These are phyloP conservation scores for Alloplasta piceator DNA, from an alignment of 2,888 invertebrate species.

Conservation along the genomic window DNA sequence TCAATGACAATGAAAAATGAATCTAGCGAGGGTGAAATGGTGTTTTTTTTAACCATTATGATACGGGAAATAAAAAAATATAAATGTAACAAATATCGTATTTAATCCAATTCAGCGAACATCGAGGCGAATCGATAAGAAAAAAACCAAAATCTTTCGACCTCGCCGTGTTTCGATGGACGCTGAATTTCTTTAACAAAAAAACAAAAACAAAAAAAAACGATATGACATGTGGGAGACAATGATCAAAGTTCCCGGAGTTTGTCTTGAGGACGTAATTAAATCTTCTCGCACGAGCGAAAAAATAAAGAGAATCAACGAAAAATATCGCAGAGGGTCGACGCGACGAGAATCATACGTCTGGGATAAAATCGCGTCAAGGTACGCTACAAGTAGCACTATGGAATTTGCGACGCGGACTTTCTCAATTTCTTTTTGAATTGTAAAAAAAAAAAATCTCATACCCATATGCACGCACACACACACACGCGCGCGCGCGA, in stretches of 20 bases:
- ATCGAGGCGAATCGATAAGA: neutral
- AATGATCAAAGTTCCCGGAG: neutral
- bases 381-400: conserved; percentile 69
- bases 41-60: conserved; percentile 20
- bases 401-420: conserved; percentile 62
- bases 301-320: conserved; percentile 10
- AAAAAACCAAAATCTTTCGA: conserved; percentile 5
- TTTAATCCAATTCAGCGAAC: conserved; percentile 31
- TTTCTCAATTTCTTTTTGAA: conserved; percentile 29
- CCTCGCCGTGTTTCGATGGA: neutral
- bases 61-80: conserved; percentile 67
- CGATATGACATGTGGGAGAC: neutral
- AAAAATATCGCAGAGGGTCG: conserved; percentile 29
- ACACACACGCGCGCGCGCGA: conserved; percentile 35
- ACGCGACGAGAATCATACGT: conserved; percentile 35
- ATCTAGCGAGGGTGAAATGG: conserved; percentile 53
- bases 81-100: conserved; percentile 65
- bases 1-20: conserved; percentile 59
- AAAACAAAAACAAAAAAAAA: neutral
- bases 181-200: neutral
- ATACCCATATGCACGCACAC: conserved; percentile 42
- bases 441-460: conserved; percentile 34
- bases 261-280: conserved; percentile 1
- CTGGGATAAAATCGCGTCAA: conserved; percentile 59
- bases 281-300: neutral